Conservation (phyloP, 92 coral and sea anemone species). For the Parazoanthus atlanticus region DNA sequence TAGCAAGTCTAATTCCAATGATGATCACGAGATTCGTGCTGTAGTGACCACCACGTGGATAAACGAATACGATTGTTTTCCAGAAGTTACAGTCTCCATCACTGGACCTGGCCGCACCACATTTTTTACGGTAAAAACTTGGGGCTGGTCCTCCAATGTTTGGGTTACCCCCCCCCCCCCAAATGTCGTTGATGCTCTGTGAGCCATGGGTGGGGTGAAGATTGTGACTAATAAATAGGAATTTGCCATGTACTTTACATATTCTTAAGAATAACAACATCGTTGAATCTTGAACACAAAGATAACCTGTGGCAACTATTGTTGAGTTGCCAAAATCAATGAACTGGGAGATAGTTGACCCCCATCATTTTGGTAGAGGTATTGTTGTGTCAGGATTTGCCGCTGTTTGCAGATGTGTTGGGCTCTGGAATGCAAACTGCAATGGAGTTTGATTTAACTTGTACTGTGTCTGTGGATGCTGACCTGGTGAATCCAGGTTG, state of each 20-base stretch:
- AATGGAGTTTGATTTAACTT: slow-evolving; percentile 8
- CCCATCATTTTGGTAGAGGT: slow-evolving; percentile 5
- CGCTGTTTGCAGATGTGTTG: slow-evolving; percentile 19
- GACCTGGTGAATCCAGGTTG: slow-evolving; percentile 1
- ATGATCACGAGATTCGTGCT: no score
- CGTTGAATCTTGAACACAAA: not conserved
- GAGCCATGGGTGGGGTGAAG: not conserved
- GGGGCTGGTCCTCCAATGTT: no score
- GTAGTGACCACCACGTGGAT: no score
- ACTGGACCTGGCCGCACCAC: no score
- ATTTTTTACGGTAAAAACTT: no score
- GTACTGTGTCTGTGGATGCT: slow-evolving; percentile 28
- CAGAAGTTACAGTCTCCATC: no score
- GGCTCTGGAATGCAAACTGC: slow-evolving; percentile 13
- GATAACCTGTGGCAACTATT: not conserved
- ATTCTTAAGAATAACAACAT: not conserved
- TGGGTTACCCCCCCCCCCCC: no score
- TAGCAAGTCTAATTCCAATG: no score
- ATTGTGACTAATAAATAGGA: not conserved
- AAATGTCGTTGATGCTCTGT: no score
- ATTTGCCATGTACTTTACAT: not conserved
- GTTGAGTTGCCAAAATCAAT: slow-evolving; percentile 13
- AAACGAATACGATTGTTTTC: no score
- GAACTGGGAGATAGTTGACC: not conserved
- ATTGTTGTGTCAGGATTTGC: slow-evolving; percentile 21